Conservation (phyloP, 2,888 invertebrate species). For the Caenorhabditis sp. region DNA sequence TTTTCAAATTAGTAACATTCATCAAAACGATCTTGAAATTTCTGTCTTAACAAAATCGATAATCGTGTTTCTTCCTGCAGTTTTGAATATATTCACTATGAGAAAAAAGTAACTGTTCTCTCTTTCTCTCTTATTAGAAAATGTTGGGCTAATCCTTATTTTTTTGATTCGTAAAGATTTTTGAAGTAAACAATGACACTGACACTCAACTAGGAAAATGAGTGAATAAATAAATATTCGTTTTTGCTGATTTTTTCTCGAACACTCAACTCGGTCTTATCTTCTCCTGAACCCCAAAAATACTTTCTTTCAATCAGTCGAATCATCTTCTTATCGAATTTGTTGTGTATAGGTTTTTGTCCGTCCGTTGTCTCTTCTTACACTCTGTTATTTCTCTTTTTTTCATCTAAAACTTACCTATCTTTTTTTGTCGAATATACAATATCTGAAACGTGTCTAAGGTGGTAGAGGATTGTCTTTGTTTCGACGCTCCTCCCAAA, state of each 20-base stretch:
- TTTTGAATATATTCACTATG: no score
- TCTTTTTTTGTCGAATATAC: neutral
- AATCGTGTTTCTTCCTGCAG: no score
- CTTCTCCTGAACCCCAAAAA: neutral
- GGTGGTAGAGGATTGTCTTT: neutral
- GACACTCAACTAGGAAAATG: no score
- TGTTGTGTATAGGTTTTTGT: neutral
- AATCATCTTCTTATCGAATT: neutral
- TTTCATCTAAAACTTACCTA: neutral
- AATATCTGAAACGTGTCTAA: neutral
- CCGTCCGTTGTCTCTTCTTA: neutral
- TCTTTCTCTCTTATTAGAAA: neutral
- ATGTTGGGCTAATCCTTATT: neutral
- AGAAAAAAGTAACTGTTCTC: no score
- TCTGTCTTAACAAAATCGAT: no score
- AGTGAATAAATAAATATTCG: no score
- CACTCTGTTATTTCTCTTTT: neutral
- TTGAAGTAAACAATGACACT: neutral
- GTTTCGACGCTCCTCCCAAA: neutral
- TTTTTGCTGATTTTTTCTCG: no score
- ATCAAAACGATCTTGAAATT: no score
- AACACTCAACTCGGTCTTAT: no score
- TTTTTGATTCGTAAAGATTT: neutral
- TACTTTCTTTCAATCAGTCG: conserved; percentile 3
- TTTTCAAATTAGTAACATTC: no score